A percentile compares a stretch with the other conserved stretches of the same genome.
Conservation (phyloP, 2,113 vertebrate species). For the Dermatemys mawii region DNA sequence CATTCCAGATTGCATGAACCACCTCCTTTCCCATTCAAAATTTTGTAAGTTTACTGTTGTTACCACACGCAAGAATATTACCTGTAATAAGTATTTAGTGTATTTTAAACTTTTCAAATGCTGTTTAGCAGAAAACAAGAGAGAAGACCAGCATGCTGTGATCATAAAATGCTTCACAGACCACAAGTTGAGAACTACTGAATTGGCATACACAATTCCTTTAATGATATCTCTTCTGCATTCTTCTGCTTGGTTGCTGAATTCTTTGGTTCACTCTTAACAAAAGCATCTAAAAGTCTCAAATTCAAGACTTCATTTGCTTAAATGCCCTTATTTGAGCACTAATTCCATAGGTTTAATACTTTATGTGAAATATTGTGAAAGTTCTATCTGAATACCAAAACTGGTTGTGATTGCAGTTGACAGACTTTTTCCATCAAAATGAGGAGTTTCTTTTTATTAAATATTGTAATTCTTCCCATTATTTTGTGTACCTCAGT, state of each 20-base stretch:
- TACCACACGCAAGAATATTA: neutral
- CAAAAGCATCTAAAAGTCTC: neutral
- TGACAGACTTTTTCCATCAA: neutral
- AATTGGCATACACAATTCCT: neutral
- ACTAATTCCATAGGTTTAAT: constrained; percentile 19
- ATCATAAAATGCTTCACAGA: neutral
- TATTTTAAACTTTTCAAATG: neutral
- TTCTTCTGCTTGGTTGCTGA: neutral
- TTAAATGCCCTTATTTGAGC: constrained; percentile 33
- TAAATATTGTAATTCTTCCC: neutral
- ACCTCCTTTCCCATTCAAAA: neutral
- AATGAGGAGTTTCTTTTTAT: neutral
- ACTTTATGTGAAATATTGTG: constrained; percentile 11
- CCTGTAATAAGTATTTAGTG: neutral
- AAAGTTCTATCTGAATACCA: neutral
- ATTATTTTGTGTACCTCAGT: neutral
- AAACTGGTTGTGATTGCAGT: neutral
- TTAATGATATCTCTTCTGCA: neutral
- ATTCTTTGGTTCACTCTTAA: neutral
- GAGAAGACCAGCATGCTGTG: neutral
- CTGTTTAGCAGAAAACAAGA: neutral
- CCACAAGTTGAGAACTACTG: neutral
- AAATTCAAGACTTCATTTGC: neutral
- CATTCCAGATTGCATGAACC: too few species aligned
- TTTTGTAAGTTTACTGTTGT: neutral